Evolutionary conservation across 2,888 invertebrate genomes (phyloP), one percentile per base, ranked within the genome.

Genomic region (Ligdia adustata): DNA sequence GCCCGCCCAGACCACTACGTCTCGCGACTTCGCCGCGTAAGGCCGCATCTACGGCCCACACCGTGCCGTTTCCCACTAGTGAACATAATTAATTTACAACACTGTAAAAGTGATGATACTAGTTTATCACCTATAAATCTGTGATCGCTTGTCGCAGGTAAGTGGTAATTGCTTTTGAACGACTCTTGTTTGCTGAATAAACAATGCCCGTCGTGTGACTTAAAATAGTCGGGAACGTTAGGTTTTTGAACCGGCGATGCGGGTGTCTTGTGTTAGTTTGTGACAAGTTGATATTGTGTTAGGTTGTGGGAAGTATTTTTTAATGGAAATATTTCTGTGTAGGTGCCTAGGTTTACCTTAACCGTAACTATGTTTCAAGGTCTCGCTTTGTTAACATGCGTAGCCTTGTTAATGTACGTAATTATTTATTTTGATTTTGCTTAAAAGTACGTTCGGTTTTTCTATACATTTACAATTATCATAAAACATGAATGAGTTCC

Each of bases 71-170:
- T 37, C 40, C 7, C 75, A 72, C 71, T 69, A 83, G 85, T 83
- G 79, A 75, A 77, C 78, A 82, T 80, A 79, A 88, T 85, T 85
- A 86, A 85, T 86, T 85, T 85, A 87, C 76, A 82, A 81, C 84
- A 76, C 71, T 85, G 81, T 87, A 83, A 85, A 82, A 86, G 89
- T 90, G 89, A 90, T 89, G 82, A 86, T 86, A 84, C 80, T 70
- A 80, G 85, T 87, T 88, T 85, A 87, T 87, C 82, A 84, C 82
- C 89, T 75, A 83, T 88, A 86, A 87, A 89, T 82, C 85, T 83
- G 86, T 85, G 87, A 79, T 86, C 84, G 79, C 82, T 78, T 81
- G 84, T 89, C 82, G 69, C 88, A 88, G 90, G 90, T 90, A 85
- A 89, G 90, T 89, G 89, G 81, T 89, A 88, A 89, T 89, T 89